Evolutionary conservation across 2,113 vertebrate genomes (phyloP).

Genomic region (Syngnathus floridae): DNA sequence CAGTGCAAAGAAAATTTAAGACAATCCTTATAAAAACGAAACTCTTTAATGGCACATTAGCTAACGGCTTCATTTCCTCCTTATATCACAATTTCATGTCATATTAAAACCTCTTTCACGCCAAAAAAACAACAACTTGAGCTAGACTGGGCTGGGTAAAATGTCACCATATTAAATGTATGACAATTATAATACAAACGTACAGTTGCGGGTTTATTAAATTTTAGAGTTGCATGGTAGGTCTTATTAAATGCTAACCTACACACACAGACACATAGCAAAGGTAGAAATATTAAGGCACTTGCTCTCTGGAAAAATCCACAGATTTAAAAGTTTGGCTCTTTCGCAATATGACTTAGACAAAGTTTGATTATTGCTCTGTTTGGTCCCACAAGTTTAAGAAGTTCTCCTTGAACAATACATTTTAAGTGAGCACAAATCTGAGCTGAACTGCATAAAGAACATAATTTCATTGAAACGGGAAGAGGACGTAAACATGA

Average conservation of each 20-base stretch:
- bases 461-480: constrained; percentile 13
- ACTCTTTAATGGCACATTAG: constrained; percentile 43
- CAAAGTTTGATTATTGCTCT: constrained; percentile 11
- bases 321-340: constrained; percentile 52
- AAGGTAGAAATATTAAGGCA: constrained; percentile 70
- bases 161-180: background rate
- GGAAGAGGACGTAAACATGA: background rate
- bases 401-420: constrained; percentile 31
- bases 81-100: constrained; percentile 34
- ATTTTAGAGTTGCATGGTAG: background rate
- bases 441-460: constrained; percentile 30
- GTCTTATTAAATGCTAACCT: constrained; percentile 20
- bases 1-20: constrained; percentile 53
- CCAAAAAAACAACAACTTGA: constrained; percentile 32
- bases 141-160: background rate
- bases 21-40: constrained; percentile 56
- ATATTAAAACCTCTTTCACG: constrained; percentile 56
- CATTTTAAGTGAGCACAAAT: constrained; percentile 7
- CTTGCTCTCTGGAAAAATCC: constrained; percentile 54
- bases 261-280: constrained; percentile 54
- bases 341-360: constrained; percentile 35
- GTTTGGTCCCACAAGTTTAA: constrained; percentile 56
- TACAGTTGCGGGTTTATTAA: background rate
- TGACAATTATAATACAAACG: background rate
- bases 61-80: constrained; percentile 42